Evolutionary conservation across 2,113 vertebrate genomes (phyloP).

Genomic region (Periophthalmus modestus): DNA sequence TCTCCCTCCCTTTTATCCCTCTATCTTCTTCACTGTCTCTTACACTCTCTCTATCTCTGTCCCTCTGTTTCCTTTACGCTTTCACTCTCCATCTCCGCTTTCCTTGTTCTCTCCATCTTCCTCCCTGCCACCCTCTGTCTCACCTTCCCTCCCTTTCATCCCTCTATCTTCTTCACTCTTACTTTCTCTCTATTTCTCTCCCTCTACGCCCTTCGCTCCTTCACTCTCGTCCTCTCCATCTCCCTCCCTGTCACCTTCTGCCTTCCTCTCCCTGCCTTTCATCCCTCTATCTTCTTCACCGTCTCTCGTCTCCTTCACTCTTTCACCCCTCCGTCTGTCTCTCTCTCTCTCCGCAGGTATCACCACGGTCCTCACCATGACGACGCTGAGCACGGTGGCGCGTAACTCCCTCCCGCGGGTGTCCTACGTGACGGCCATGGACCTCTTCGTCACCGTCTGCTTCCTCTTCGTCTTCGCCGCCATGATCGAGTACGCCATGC

Average conservation of each 20-base stretch:
- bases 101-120: too few relatives aligned
- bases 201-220: too few relatives aligned
- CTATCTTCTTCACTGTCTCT: neutral
- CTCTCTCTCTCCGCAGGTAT: constrained; percentile 79
- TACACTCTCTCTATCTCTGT: neutral
- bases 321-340: neutral
- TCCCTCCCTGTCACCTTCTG: too few relatives aligned
- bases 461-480: constrained; percentile 97
- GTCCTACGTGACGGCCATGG: constrained; percentile 96
- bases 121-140: too few relatives aligned
- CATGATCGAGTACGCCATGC: constrained; percentile 95
- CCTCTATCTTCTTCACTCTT: neutral
- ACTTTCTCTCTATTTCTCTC: too few relatives aligned
- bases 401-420: constrained; percentile 92
- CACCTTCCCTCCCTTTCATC: neutral
- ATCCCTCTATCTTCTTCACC: neutral
- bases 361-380: constrained; percentile 97
- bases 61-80: neutral
- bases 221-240: neutral
- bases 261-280: too few relatives aligned
- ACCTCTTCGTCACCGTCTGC: constrained; percentile 96
- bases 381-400: constrained; percentile 94
- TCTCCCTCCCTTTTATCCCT: neutral
- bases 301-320: neutral
- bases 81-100: too few relatives aligned